Conservation (phyloP, 1,140 invertebrate genomes). For the Drosophila pandora region DNA sequence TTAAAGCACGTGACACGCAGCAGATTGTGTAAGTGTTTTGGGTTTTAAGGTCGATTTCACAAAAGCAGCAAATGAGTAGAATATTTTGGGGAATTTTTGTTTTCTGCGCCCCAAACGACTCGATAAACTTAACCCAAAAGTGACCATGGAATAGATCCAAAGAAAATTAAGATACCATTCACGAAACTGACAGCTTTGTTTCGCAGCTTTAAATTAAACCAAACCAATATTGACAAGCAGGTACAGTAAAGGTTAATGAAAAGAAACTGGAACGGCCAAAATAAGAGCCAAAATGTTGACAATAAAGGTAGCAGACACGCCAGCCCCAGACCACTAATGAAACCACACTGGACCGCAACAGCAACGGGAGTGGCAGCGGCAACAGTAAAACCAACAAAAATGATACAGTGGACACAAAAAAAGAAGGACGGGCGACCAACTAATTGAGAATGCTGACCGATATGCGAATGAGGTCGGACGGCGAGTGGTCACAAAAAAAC, state of each 20-base stretch:
- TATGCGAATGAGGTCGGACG: slow-evolving; percentile 52
- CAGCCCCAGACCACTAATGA: slow-evolving; percentile 48
- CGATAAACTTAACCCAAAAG: background rate
- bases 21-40: too few relatives aligned
- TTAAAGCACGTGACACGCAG: too few relatives aligned
- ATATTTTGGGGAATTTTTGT: too few relatives aligned
- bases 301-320: slow-evolving; percentile 30
- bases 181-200: background rate
- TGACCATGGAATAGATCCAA: background rate
- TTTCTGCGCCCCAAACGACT: background rate
- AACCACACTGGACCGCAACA: slow-evolving; percentile 44
- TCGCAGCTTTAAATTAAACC: background rate
- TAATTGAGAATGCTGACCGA: slow-evolving; percentile 53
- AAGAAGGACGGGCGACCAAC: slow-evolving; percentile 19
- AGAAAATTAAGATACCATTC: background rate
- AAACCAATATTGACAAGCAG: slow-evolving; percentile 4
- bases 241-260: slow-evolving; percentile 14
- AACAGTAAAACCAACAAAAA: slow-evolving; percentile 13
- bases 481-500: slow-evolving; percentile 8
- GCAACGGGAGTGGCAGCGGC: slow-evolving; percentile 12
- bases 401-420: slow-evolving; percentile 17
- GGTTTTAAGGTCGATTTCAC: too few relatives aligned
- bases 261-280: slow-evolving; percentile 14
- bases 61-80: too few relatives aligned
- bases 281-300: slow-evolving; percentile 36